These are phyloP conservation scores for Climacteris rufus DNA, from an alignment of 2,113 vertebrate species.

Conservation along the genomic window DNA sequence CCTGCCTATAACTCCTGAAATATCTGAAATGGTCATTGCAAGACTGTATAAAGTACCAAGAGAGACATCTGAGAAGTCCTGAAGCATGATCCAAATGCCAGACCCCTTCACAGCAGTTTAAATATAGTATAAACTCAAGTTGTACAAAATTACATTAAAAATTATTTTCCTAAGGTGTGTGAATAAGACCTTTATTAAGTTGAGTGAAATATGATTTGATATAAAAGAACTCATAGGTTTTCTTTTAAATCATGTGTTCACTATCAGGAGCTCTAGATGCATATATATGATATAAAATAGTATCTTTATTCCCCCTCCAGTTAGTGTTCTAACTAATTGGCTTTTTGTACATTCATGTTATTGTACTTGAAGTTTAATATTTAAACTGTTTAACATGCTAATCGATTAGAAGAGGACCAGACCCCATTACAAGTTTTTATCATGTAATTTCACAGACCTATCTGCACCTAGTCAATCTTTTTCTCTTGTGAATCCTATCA, in stretches of 20 bases:
- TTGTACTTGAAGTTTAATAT: not conserved
- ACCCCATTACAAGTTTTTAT: not conserved
- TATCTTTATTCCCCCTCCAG: not conserved
- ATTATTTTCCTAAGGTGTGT: not conserved
- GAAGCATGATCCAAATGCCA: not conserved
- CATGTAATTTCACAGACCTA: not conserved
- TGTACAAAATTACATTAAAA: not conserved
- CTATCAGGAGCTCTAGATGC: not conserved
- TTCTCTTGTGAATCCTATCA: not conserved
- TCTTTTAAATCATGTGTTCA: not conserved
- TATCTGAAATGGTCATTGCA: not conserved
- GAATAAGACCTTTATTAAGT: not conserved
- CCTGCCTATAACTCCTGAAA: not conserved
- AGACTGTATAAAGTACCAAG: not conserved
- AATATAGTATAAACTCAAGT: not conserved
- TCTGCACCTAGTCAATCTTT: slow-evolving; percentile 8
- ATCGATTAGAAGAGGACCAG: not conserved
- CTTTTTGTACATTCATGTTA: not conserved
- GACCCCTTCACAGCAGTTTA: not conserved
- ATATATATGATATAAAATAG: not conserved
- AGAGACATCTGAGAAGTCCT: not conserved
- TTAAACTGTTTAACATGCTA: not conserved
- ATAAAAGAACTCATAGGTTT: not conserved
- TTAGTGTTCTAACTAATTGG: not conserved
- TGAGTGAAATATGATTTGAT: not conserved